Base-by-base conservation (phyloP, 1,140 invertebrate genomes). In the Dolichoris vasculosae region DNA sequence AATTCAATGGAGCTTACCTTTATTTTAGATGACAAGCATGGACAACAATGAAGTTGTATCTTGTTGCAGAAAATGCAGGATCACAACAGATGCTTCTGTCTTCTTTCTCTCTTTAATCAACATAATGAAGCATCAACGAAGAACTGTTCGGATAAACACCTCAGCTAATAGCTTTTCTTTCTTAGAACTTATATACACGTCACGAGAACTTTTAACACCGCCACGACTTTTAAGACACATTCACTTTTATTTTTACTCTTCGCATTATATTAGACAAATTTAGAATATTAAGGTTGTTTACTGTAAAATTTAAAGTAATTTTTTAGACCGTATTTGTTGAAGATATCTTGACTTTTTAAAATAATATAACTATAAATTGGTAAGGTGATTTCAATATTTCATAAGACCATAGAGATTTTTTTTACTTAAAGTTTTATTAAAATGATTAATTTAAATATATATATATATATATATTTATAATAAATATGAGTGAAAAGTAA, bases 1-100 rank as follows among this genome's bases (percentile, higher is more conserved):
- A 69, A 35, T 69, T 38, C 30, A 32, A 69, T 35, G 64, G 38
- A 38, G 64, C 64, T 69, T 69, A 69, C 64, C 64, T 69, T 46
- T 32, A 69, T 35, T 69, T 11, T 23, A 6, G 26, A 17, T 69
- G 30, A 35, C 17, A 69, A 32, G 32, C 30, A n/a, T 69, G 15
- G 13, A 38, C 7, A 9, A n/a, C 35, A 35, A 69, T 38, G 15
- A 13, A n/a, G 30, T 2, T 26, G 30, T 35, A 35, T 69, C 64
- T 69, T 69, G 23, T 11, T 6, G 64, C 64, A 69, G 11, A 69
- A 69, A 15, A 69, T 17, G 38, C 7, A 69, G 64, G 30, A 15
- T 69, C 64, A 32, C 17, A 69, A 11, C 1, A 1, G 11, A 69
- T 35, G 64, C n/a, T n/a, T 3, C 9, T 35, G 32, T 35, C 64